Evolutionary conservation across 2,888 invertebrate genomes (phyloP).

Genomic region (Resseliella maxima): DNA sequence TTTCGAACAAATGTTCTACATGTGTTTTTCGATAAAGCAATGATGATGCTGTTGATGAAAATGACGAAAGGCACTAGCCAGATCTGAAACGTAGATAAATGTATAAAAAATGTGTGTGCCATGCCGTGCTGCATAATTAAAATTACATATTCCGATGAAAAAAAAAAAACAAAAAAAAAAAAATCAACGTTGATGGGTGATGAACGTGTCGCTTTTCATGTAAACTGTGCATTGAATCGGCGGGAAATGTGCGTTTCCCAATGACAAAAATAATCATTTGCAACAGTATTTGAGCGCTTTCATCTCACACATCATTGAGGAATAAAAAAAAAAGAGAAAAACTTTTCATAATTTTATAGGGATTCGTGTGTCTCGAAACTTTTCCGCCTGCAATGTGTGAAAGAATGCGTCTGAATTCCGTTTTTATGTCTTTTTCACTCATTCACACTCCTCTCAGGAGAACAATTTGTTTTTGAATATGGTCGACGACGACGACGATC

Average conservation of each 20-base stretch:
- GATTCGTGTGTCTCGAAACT: neutral
- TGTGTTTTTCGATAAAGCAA: neutral
- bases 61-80: neutral
- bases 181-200: too few species aligned
- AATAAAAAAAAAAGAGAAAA: too few species aligned
- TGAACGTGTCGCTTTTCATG: neutral
- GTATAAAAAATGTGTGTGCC: constrained; percentile 15
- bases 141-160: neutral
- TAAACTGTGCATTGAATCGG: neutral
- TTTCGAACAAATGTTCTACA: neutral
- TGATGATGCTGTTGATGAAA: neutral
- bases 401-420: neutral
- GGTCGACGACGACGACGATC: too few species aligned
- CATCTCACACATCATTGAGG: neutral
- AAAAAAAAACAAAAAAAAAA: too few species aligned
- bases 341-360: neutral
- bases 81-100: neutral
- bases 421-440: neutral
- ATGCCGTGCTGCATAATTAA: neutral
- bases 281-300: too few species aligned
- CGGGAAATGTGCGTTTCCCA: neutral
- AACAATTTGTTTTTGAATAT: neutral
- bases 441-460: neutral
- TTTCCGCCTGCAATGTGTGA: neutral
- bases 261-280: constrained; percentile 21